Base-by-base conservation (phyloP, 2,888 invertebrate genomes). In the Phyllotreta cruciferae region DNA sequence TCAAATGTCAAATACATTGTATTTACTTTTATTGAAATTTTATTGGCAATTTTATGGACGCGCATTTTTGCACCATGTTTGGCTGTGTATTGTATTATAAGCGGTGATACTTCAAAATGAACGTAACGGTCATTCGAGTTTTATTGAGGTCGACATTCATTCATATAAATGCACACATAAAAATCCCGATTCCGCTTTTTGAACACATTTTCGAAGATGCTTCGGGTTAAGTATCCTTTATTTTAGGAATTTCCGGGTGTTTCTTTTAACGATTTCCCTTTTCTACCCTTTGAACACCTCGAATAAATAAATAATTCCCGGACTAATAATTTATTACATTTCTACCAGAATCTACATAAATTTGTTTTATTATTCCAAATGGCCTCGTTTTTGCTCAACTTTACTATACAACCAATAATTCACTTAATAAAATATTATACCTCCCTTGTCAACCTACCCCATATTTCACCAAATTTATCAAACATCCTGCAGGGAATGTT, bases 1-100 rank as follows among this genome's bases (percentile, higher is more conserved):
- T 53, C 45, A 60, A 66, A 61, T 61, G 61, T 66, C 63, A 60
- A 63, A 67, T 62, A 68, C 65, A 65, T 61, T 68, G 68, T 68
- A 62, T 60, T 60, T 60, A 60, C 53, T 60, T 64, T 57, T 56
- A 64, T 66, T 64, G 60, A 66, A 64, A 66, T 64, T 66, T 68
- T 66, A 67, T 66, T 64, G 44, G 61, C 47, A 49, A 49, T 62
- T 69, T 65, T 66, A 64, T 55, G 62, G 57, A 50, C 64, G 50
- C 36, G 54, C 60, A 66, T 67, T 66, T 56, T 63, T 62, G 60
- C 57, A 58, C 47, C 41, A 54, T 57, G 57, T 63, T 63, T 63
- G 63, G 47, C 49, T 60, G 52, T 52, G 60, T 60, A 60, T 58
- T 60, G 44, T 60, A 42, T 52, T 42, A 53, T 60, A 50, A 58